phyloP scores from a whole-genome alignment of 2,113 vertebrate species.

The Eurypyga helias region DNA sequence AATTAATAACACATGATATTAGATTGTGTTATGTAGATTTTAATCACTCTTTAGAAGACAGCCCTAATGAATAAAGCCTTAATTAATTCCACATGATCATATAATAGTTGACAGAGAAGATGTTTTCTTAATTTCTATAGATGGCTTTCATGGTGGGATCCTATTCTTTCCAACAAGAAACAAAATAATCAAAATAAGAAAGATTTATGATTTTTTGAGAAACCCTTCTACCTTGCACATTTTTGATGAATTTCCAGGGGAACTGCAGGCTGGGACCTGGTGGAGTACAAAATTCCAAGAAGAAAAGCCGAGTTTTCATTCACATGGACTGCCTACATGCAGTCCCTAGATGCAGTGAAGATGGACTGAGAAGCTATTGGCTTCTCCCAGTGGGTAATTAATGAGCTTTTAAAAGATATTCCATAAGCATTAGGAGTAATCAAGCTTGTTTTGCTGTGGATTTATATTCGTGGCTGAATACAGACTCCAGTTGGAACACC shows the following conservation, averaged over 20 bases:
- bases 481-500: neutral
- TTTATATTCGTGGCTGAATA: neutral
- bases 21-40: neutral
- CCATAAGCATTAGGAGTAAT: neutral
- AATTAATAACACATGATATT: constrained; percentile 6
- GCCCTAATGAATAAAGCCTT: constrained; percentile 1
- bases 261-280: neutral
- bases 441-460: neutral
- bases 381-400: neutral
- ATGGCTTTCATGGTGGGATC: neutral
- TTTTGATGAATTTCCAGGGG: neutral
- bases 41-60: constrained; percentile 10
- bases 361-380: too few relatives aligned
- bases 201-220: neutral
- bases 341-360: neutral
- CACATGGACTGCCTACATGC: neutral
- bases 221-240: neutral
- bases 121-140: neutral
- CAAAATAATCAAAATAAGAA: neutral
- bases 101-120: constrained; percentile 11
- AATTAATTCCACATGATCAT: constrained; percentile 16
- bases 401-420: neutral
- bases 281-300: neutral
- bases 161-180: neutral
- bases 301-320: neutral